Percentiles rank a stretch among this genome's conserved stretches.
Evolutionary conservation across 2,113 vertebrate genomes (phyloP).

Genomic region (Lamprotornis superbus): DNA sequence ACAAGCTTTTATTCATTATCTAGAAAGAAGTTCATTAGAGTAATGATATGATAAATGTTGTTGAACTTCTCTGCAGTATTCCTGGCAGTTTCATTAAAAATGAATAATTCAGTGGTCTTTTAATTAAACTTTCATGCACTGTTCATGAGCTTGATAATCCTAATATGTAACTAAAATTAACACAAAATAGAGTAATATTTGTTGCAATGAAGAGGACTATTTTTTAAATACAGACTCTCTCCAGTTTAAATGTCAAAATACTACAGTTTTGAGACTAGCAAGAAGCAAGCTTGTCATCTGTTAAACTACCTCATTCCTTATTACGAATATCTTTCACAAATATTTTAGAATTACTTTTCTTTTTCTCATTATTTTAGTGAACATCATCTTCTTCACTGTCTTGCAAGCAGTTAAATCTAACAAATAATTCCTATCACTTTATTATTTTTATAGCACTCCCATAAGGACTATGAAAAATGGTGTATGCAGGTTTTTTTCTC

Average conservation of each 20-base stretch:
- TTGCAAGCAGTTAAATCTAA: not conserved
- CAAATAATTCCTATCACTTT: not conserved
- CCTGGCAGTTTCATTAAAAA: constrained; percentile 39
- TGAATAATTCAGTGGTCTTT: constrained; percentile 52
- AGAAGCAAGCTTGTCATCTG: not conserved
- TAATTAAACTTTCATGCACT: constrained; percentile 44
- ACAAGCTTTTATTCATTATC: not conserved
- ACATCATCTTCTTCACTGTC: not conserved
- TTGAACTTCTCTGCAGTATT: constrained; percentile 43
- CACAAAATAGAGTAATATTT: constrained; percentile 28
- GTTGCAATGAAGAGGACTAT: not conserved
- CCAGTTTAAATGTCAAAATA: constrained; percentile 36
- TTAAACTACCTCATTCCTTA: not conserved
- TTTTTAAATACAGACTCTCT: not conserved
- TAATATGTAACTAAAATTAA: constrained; percentile 45
- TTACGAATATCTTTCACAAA: not conserved
- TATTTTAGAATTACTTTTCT: not conserved
- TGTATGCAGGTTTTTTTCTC: not conserved
- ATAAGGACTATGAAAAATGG: not conserved
- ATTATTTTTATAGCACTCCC: not conserved
- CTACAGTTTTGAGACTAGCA: not conserved
- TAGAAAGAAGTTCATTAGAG: constrained; percentile 18
- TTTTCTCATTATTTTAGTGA: not conserved
- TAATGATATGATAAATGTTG: constrained; percentile 33
- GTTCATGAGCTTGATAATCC: constrained; percentile 15